Evolutionary conservation across 2,888 invertebrate species (phyloP), one percentile per base, ranked within the genome.

Genomic region (Clitarchus hookeri): DNA sequence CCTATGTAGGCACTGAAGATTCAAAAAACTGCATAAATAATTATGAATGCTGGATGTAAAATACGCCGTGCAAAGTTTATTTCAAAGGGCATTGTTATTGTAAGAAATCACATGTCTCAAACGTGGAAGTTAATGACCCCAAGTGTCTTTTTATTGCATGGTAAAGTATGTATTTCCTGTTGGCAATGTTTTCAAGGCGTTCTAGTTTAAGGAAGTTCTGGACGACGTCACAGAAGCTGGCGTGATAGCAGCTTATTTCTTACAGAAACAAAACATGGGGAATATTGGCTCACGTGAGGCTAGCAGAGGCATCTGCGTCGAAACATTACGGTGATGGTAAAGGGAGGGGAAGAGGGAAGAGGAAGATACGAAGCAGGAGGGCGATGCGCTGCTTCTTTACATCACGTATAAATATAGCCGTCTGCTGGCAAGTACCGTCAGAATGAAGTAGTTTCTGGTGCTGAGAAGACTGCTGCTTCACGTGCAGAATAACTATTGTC

Each of bases 371-470:
- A 23, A 65, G 65, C 65, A 23, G 65, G 16, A 23, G 65, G 65
- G 65, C 65, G 65, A 65, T 65, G 65, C 65, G 65, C 65, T 65
- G 65, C 65, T 65, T n/a, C n/a, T 65, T 19, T 65, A 65, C 65
- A 19, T 65, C 65, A 65, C 65, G 65, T 65, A 65, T 65, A 65
- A 65, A 65, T 65, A 65, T 65, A 65, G 65, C 65, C n/a, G 65
- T 65, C 65, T 65, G n/a, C 65, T 65, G 65, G 65, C 65, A 19
- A 65, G n/a, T 19, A 16, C 23, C 65, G 65, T 8, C 65, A 65
- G 65, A 65, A 19, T 65, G 65, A n/a, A 65, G 65, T 65, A 19
- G 65, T 19, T 65, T n/a, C 65, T 9, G 65, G 65, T 23, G 65
- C 65, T 65, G 65, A 19, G 23, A n/a, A 65, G 65, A 65, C 65